Percentiles rank a stretch among this genome's conserved stretches.
phyloP scores from a whole-genome alignment of 2,113 vertebrate species.

The Apistogramma diplotaenia region DNA sequence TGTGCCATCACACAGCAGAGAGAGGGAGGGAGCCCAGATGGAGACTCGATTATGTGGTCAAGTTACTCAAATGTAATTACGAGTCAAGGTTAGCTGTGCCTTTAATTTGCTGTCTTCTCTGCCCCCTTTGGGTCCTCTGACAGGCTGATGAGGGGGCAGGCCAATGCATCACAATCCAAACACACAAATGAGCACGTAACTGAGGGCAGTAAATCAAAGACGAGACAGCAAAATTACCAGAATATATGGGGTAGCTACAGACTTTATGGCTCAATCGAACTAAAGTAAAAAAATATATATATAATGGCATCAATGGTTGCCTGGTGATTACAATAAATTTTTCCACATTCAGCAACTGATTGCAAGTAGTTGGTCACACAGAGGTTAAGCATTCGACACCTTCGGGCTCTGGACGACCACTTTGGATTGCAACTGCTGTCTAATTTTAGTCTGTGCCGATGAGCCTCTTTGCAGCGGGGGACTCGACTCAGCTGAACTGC shows the following conservation, averaged over 20 bases:
- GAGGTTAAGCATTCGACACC: too few relatives aligned
- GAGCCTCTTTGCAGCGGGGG: too few relatives aligned
- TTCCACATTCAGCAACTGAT: too few relatives aligned
- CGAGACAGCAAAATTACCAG: not conserved
- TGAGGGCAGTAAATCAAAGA: not conserved
- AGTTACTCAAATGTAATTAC: not conserved
- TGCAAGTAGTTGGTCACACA: too few relatives aligned
- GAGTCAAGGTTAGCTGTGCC: not conserved
- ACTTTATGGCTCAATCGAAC: too few relatives aligned
- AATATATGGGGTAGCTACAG: too few relatives aligned
- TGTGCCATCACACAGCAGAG: not conserved
- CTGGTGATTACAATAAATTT: too few relatives aligned
- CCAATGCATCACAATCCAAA: not conserved
- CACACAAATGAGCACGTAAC: accelerated
- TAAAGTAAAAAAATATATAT: not conserved
- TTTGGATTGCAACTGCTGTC: too few relatives aligned
- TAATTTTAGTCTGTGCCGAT: too few relatives aligned
- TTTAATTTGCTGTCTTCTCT: not conserved
- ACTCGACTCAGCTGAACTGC: too few relatives aligned
- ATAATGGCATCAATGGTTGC: accelerated
- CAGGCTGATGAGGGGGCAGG: not conserved
- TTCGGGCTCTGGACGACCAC: too few relatives aligned
- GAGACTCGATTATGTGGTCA: not conserved
- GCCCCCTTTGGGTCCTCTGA: not conserved
- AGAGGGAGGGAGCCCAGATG: not conserved